These are phyloP conservation scores for Cavia aperea DNA, from an alignment of 2,113 vertebrate genomes.

Conservation along the genomic window DNA sequence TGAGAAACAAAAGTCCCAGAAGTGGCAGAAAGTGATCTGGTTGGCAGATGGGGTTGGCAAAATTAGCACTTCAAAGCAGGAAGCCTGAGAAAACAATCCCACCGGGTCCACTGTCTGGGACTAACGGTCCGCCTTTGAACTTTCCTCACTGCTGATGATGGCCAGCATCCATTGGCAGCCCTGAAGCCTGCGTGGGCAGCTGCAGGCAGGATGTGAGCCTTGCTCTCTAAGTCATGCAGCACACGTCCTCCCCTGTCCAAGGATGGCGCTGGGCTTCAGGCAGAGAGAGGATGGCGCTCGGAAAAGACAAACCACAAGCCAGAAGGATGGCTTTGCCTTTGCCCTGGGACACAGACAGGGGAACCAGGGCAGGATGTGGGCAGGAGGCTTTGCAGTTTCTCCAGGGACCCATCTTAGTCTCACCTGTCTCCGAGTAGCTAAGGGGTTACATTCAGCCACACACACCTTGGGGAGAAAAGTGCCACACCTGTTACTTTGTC, in stretches of 20 bases:
- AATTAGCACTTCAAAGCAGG: background rate
- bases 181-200: background rate
- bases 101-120: background rate
- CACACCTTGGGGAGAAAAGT: too few species aligned
- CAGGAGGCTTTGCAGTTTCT: background rate
- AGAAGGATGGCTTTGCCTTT: background rate
- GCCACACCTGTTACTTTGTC: background rate
- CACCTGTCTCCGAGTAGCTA: too few species aligned
- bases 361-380: background rate
- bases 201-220: rapidly evolving
- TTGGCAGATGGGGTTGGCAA: background rate
- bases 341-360: background rate
- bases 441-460: background rate
- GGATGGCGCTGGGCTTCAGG: background rate
- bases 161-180: background rate
- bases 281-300: background rate
- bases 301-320: background rate
- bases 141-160: background rate
- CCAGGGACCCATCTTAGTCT: background rate
- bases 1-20: background rate
- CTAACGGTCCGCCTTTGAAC: background rate
- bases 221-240: background rate
- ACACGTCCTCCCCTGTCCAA: background rate
- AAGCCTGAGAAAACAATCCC: background rate
- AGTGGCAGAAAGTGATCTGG: background rate